A percentile compares a stretch with the other conserved stretches of the same genome.
Conservation (phyloP, 2,113 vertebrate genomes). For the Erpornis zantholeuca region DNA sequence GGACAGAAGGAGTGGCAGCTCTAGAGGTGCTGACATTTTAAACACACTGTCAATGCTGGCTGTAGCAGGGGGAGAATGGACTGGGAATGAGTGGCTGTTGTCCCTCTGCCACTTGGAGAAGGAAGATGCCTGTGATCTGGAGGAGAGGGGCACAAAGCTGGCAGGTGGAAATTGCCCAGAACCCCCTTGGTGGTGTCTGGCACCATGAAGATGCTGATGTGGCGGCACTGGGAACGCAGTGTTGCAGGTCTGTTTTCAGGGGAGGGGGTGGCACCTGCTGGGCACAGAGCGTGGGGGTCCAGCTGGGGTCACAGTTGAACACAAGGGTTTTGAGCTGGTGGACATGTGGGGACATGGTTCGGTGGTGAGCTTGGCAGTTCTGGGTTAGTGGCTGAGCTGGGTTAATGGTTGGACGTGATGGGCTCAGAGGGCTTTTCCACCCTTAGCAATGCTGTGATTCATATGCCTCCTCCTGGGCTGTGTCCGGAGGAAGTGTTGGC, state of each 20-base stretch:
- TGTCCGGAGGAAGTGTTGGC: accelerated
- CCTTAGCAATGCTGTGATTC: not conserved
- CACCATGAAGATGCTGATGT: not conserved
- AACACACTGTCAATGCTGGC: accelerated
- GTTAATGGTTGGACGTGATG: not conserved
- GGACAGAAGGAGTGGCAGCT: not conserved
- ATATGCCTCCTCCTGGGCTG: accelerated
- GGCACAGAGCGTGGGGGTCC: accelerated
- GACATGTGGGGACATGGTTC: accelerated
- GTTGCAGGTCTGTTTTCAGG: accelerated
- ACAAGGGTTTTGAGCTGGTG: not conserved
- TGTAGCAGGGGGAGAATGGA: not conserved
- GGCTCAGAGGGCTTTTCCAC: not conserved
- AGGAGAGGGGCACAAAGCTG: not conserved
- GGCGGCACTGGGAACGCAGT: accelerated
- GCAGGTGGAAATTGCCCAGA: not conserved
- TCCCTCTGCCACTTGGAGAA: not conserved
- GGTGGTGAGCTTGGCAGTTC: not conserved
- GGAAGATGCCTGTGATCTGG: not conserved
- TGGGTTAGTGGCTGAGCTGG: not conserved
- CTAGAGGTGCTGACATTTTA: not conserved
- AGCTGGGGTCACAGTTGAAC: not conserved
- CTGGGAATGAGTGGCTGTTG: not conserved
- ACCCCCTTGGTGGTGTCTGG: not conserved
- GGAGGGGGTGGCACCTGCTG: not conserved